Evolutionary conservation across 2,113 vertebrate genomes (phyloP).

Genomic region (Pluvianellus socialis): DNA sequence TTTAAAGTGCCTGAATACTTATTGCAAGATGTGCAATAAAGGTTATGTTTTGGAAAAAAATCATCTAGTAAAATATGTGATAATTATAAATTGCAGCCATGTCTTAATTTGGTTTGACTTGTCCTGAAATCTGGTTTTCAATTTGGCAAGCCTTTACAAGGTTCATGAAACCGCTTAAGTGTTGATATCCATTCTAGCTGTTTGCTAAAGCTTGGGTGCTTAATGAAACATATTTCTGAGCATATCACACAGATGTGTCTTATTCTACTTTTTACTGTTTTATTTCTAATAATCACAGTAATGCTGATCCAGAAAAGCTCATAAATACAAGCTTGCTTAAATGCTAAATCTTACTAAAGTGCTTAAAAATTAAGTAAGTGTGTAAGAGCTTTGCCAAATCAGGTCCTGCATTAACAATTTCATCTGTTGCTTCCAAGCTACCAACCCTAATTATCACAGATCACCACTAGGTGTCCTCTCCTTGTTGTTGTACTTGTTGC

Average conservation of each 20-base stretch:
- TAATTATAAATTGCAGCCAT: neutral
- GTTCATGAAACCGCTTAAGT: neutral
- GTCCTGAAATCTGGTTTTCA: neutral
- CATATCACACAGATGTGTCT: rapidly evolving
- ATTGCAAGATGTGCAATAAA: neutral
- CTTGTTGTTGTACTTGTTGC: neutral
- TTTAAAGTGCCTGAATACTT: neutral
- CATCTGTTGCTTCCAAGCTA: neutral
- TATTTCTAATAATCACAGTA: neutral
- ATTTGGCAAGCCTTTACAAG: neutral
- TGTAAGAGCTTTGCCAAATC: neutral
- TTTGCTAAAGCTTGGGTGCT: neutral
- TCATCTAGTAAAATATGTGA: neutral
- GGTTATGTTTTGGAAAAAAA: neutral
- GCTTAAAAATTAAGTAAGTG: neutral
- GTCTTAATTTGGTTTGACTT: neutral
- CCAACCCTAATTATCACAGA: neutral
- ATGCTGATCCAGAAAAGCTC: neutral
- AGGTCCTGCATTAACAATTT: neutral
- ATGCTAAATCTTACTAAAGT: neutral
- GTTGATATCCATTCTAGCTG: neutral
- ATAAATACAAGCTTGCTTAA: neutral
- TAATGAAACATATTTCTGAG: neutral
- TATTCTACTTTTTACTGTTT: neutral
- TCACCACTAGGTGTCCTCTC: slow-evolving; percentile 70